These are phyloP conservation scores for Gila robusta DNA, from an alignment of 2,797 vertebrate species.

Conservation along the genomic window DNA sequence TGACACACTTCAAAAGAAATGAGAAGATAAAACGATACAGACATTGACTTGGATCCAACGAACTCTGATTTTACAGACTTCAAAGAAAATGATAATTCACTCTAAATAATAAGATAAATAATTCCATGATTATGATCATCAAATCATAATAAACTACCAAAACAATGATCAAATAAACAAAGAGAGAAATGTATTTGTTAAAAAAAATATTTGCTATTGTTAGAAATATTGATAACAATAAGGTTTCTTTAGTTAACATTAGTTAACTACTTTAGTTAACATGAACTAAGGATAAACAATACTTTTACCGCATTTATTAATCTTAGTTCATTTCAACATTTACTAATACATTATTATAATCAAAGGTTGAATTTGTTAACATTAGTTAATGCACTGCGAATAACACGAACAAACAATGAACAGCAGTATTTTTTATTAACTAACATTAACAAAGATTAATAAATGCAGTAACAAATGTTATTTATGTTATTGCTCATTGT, in stretches of 20 bases:
- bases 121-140: background rate
- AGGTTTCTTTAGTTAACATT: background rate
- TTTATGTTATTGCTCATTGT: too few species aligned
- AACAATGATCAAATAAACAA: background rate
- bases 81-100: background rate
- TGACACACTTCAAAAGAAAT: conserved; percentile 38
- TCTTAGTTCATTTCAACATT: too few species aligned
- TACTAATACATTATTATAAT: too few species aligned
- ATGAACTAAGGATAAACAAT: background rate
- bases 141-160: background rate
- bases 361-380: too few species aligned
- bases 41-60: background rate
- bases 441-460: too few species aligned
- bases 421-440: too few species aligned
- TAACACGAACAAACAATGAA: too few species aligned
- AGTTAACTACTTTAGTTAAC: background rate
- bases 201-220: background rate
- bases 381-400: too few species aligned
- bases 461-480: too few species aligned
- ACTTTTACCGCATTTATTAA: background rate
- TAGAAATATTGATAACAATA: background rate
- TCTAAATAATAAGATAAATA: background rate
- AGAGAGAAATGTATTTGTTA: background rate
- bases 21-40: background rate
- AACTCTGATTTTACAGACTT: background rate